Base-by-base conservation (phyloP, 92 coral and sea anemone genomes). In the Ricordea florida region DNA sequence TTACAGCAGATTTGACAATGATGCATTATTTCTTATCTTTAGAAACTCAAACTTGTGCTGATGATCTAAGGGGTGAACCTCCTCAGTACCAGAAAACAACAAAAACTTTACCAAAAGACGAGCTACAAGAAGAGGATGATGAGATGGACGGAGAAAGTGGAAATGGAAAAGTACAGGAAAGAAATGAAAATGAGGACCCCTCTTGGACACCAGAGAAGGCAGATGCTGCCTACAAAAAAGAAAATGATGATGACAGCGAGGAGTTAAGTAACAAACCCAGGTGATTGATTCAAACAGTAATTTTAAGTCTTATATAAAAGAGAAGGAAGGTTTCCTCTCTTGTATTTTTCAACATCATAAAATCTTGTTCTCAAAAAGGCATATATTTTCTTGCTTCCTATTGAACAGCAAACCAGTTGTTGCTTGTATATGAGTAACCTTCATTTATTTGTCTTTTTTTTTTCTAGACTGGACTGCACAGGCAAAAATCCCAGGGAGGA, bases 121-220 rank as follows among this genome's bases (percentile, higher is more conserved):
- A n/a, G n/a, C n/a, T n/a, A n/a, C n/a, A n/a, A n/a, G n/a, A n/a
- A n/a, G n/a, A n/a, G n/a, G n/a, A n/a, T n/a, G n/a, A n/a, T n/a
- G n/a, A n/a, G n/a, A n/a, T n/a, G n/a, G n/a, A n/a, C n/a, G n/a
- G n/a, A n/a, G n/a, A n/a, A 36, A 36, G 11, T 60, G 48, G 25
- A 3, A 22, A 4, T 21, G 29, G 1, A 21, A 60, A 23, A 60
- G 48, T 35, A 40, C 33, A 60, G 28, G 45, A 58, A 21, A 58
- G 46, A 15, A 33, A 15, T 35, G 66, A 58, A 58, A 34, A 77
- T 41, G 72, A 50, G 34, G 73, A 76, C 37, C 83, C 83, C 66
- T 26, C 76, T 34, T 63, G 74, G 83, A 55, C 75, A 36, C 82
- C 72, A 22, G 82, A 75, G 43, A 48, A 51, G 33, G 66, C 59